These are phyloP conservation scores for Bufo gargarizans DNA, from an alignment of 2,113 vertebrate genomes.

Conservation along the genomic window DNA sequence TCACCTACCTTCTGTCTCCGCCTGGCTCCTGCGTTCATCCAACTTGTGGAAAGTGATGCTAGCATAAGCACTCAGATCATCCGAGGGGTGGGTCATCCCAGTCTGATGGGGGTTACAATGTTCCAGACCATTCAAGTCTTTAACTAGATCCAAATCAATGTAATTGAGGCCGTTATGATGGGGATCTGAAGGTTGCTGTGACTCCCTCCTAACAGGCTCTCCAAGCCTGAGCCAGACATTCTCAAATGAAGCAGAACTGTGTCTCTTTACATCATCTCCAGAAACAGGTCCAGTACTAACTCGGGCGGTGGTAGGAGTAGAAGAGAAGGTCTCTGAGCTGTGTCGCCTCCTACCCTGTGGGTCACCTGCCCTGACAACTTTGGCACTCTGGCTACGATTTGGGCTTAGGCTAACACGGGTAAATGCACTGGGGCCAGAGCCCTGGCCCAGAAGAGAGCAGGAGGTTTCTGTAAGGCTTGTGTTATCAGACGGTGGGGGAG, in stretches of 20 bases:
- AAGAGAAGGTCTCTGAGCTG: conserved; percentile 84
- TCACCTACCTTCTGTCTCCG: conserved; percentile 74
- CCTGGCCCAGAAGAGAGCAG: conserved; percentile 62
- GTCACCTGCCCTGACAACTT: conserved; percentile 82
- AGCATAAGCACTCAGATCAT: conserved; percentile 81
- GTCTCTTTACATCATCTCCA: conserved; percentile 77
- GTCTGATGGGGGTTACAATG: conserved; percentile 64
- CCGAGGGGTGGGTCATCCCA: conserved; percentile 65
- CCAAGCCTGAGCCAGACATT: conserved; percentile 82
- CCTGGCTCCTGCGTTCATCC: conserved; percentile 72
- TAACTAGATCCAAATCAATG: conserved; percentile 85
- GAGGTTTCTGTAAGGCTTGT: conserved; percentile 60
- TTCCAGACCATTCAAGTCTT: conserved; percentile 71
- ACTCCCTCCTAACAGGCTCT: conserved; percentile 59
- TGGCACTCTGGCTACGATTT: conserved; percentile 79
- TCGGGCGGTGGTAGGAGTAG: conserved; percentile 69
- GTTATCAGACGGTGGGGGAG: conserved; percentile 57
- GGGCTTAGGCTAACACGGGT: conserved; percentile 77
- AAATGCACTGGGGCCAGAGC: conserved; percentile 73
- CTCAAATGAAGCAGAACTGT: conserved; percentile 86
- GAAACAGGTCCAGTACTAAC: conserved; percentile 60
- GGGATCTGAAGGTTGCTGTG: conserved; percentile 45
- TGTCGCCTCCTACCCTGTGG: conserved; percentile 82
- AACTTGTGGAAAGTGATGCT: conserved; percentile 86
- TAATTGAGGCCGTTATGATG: conserved; percentile 81